Evolutionary conservation across 2,113 vertebrate genomes (phyloP), one percentile per base, ranked within the genome.

Genomic region (Colistium nudipinnis): DNA sequence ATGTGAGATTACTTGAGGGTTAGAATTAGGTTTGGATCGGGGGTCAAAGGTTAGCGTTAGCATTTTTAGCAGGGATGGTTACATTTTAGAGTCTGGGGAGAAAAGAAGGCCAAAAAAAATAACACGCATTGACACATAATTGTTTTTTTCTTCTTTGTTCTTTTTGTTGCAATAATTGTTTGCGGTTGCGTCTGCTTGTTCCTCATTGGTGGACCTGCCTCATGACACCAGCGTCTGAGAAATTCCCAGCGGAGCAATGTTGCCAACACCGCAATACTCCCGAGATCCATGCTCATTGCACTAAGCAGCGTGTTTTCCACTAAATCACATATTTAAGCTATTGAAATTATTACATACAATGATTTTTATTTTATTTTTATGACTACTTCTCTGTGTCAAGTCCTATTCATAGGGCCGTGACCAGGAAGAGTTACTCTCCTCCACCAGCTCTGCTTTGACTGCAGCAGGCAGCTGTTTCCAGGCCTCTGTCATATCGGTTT

Each of bases 111-210:
- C n/a, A n/a, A n/a, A n/a, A n/a, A n/a, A n/a, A n/a, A n/a, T n/a
- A n/a, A n/a, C n/a, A n/a, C n/a, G n/a, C n/a, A n/a, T n/a, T n/a
- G n/a, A n/a, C n/a, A n/a, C n/a, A n/a, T n/a, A n/a, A n/a, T n/a
- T n/a, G n/a, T n/a, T n/a, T n/a, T n/a, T n/a, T n/a, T n/a, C n/a
- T n/a, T n/a, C n/a, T n/a, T 17, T 41, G 17, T 38, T 11, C 41
- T 65, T 45, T n/a, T 35, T 67, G 53, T 8, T 57, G 70, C 69
- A 78, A 57, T n/a, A 59, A 55, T 44, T 75, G 70, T 75, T 55
- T 64, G 41, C 28, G 44, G 33, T 77, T 82, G 24, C 62, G 10
- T 1, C 30, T 61, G 43, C 66, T 53, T 8, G n/a, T 13, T 62
- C 45, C 54, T 70, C 43, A 70, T 62, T 76, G 71, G 68, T 54